These are phyloP conservation scores for Ectemnius cavifrons DNA, from an alignment of 2,888 invertebrate genomes.

Conservation along the genomic window DNA sequence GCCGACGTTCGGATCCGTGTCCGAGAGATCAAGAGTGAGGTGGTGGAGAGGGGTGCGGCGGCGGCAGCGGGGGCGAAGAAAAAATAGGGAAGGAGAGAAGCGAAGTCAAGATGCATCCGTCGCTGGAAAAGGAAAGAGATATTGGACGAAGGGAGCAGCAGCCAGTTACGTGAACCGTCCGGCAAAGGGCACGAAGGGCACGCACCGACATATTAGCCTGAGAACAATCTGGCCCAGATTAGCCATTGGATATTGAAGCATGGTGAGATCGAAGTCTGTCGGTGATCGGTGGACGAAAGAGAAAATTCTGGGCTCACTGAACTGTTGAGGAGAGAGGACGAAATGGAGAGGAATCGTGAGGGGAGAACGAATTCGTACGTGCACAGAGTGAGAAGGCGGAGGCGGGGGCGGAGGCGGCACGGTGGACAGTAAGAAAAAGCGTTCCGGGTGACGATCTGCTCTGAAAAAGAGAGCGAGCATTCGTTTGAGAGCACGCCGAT, in stretches of 20 bases:
- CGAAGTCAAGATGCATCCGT: slow-evolving; percentile 19
- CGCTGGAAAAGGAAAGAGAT: slow-evolving; percentile 54
- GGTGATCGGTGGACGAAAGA: slow-evolving; percentile 1
- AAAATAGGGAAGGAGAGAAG: too few relatives aligned
- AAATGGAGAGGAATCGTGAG: slow-evolving; percentile 22
- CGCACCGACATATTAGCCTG: too few relatives aligned
- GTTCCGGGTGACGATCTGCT: slow-evolving; percentile 39
- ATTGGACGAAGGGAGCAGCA: slow-evolving; percentile 6
- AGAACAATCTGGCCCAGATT: too few relatives aligned
- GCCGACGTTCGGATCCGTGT: too few relatives aligned
- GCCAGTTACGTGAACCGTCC: slow-evolving; percentile 72
- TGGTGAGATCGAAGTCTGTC: neutral
- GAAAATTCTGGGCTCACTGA: slow-evolving; percentile 7
- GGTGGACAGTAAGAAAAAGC: slow-evolving; percentile 36
- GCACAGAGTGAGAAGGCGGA: slow-evolving; percentile 33
- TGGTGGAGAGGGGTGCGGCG: too few relatives aligned
- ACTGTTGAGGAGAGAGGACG: slow-evolving; percentile 25
- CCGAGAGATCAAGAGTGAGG: too few relatives aligned
- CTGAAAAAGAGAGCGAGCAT: slow-evolving; percentile 23
- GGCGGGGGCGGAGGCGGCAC: neutral
- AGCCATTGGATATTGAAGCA: neutral
- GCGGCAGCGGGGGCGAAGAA: too few relatives aligned
- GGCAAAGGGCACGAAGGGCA: slow-evolving; percentile 66
- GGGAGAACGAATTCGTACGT: slow-evolving; percentile 63
- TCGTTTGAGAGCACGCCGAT: slow-evolving; percentile 41